phyloP scores from a whole-genome alignment of 2,113 vertebrate genomes.

The Taxidea taxus region DNA sequence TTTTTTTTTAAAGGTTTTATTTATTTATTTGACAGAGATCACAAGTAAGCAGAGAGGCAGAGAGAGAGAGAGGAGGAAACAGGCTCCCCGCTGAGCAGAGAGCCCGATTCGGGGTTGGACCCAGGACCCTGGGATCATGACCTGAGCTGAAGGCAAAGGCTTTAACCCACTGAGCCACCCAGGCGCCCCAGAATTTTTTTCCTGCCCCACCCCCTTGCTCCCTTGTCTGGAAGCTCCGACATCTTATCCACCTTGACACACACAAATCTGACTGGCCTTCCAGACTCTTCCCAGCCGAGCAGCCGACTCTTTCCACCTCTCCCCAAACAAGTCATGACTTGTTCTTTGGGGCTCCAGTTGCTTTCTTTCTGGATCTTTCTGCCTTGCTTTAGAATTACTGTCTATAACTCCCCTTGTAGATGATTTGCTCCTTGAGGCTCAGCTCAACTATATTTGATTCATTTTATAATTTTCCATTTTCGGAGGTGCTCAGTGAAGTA shows the following conservation, averaged over 20 bases:
- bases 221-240: neutral
- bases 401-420: neutral
- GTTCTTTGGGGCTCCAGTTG: neutral
- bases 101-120: no score
- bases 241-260: neutral
- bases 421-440: neutral
- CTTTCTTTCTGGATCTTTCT: neutral
- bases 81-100: no score
- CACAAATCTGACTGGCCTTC: neutral
- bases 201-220: neutral
- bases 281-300: rapidly evolving
- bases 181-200: no score
- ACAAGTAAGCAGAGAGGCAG: no score
- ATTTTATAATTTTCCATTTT: neutral
- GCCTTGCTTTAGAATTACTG: neutral
- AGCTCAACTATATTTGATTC: neutral
- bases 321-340: neutral
- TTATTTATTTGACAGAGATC: no score
- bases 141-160: no score
- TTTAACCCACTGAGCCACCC: no score
- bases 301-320: no score
- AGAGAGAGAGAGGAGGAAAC: no score
- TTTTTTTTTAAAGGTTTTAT: no score
- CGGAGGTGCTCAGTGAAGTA: neutral
- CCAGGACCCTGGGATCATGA: no score